phyloP scores from a whole-genome alignment of 2,888 invertebrate genomes.

The Lamellibrachia columna region DNA sequence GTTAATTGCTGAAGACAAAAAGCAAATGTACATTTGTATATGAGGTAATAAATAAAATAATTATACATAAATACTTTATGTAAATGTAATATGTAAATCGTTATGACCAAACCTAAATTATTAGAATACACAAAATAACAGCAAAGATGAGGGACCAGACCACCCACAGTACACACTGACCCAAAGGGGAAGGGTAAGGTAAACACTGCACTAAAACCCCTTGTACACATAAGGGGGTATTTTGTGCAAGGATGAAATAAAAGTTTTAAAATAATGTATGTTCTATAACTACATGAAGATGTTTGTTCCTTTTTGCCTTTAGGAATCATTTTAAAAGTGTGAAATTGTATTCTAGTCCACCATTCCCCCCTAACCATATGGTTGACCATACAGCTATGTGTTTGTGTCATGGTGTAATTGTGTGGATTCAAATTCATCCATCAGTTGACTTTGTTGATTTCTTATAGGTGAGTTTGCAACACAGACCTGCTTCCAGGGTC shows the following conservation, averaged over 20 bases:
- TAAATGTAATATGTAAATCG: no score
- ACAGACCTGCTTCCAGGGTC: slow-evolving; percentile 61
- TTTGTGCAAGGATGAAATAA: background rate
- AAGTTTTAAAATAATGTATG: background rate
- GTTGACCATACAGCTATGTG: background rate
- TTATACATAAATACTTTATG: no score
- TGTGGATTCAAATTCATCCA: background rate
- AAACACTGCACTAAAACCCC: background rate
- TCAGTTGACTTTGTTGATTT: background rate
- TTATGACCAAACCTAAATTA: no score
- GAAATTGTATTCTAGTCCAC: background rate
- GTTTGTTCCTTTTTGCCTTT: background rate
- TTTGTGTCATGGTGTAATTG: background rate
- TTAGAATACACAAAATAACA: no score
- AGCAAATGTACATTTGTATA: no score
- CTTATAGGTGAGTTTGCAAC: slow-evolving; percentile 56
- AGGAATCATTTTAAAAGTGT: background rate
- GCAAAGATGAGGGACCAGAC: no score
- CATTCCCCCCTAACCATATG: background rate
- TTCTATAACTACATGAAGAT: background rate
- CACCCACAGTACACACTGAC: background rate
- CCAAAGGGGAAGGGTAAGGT: background rate
- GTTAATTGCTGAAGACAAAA: no score
- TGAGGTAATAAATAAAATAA: no score
- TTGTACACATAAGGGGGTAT: background rate